Evolutionary conservation across 23 tunicate genomes (phyloP), one percentile per base, ranked within the genome.

Genomic region (Ascidia mentula): DNA sequence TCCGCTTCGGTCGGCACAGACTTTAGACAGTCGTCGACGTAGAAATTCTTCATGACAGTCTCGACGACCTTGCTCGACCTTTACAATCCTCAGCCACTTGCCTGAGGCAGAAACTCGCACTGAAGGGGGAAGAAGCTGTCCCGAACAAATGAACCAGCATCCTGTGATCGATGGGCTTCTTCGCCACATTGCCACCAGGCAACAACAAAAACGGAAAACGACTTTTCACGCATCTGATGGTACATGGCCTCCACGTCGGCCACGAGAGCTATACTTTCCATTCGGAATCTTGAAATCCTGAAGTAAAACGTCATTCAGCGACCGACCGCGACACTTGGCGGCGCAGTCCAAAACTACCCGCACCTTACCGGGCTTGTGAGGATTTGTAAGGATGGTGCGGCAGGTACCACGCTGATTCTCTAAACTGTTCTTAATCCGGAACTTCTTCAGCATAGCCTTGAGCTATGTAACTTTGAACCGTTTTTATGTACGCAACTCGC

Each of bases 11-110:
- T 69, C 9, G 9, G 20, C 9, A 69, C 73, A 30, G 73, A 30
- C 73, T 69, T 69, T 18, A 69, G 34, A 69, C 73, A 69, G 34
- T 69, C 73, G 34, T 31, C 73, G 73, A 69, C 73, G 34, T 69
- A 69, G 73, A 69, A 69, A 31, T 69, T 69, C 73, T 69, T 30
- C 73, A 12, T 69, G 9, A 69, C 20, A 12, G 73, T 69, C 32
- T 69, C 73, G 32, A 69, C 73, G 32, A 31, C 18, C 73, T 13
- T 15, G 15, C 53, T 42, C 15, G 53, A 15, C 12, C 12, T 42
- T 15, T 12, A 12, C 12, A 42, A 42, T 42, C 53, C 15, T 42
- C 53, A 42, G 53, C 53, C 12, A 15, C 53, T 15, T 42, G 53
- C 53, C 15, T 42, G n/a, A n/a, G n/a, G n/a, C n/a, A n/a, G n/a